These are phyloP conservation scores for Philhelius pedissequus DNA, from an alignment of 2,888 invertebrate species.

Conservation along the genomic window DNA sequence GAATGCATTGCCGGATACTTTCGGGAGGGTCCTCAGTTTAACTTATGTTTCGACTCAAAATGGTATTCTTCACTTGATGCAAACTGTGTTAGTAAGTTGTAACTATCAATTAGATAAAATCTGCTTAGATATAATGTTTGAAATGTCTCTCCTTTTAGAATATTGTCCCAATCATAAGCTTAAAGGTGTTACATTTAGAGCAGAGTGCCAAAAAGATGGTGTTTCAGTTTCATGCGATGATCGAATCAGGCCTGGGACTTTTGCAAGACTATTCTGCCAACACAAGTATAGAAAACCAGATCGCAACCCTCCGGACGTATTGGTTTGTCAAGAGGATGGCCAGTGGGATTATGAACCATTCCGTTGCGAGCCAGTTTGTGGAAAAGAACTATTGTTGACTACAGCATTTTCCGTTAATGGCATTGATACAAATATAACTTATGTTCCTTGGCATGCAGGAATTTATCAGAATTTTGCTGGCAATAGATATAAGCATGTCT, in stretches of 20 bases:
- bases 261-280: slow-evolving; percentile 58
- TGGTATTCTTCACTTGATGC: background rate
- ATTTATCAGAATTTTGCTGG: slow-evolving; percentile 64
- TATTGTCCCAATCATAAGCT: slow-evolving; percentile 6
- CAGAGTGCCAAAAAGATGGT: slow-evolving; percentile 38
- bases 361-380: slow-evolving; percentile 72
- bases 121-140: too few relatives aligned
- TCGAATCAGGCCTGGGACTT: slow-evolving; percentile 56
- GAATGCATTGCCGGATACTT: background rate
- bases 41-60: slow-evolving; percentile 7
- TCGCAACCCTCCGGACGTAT: background rate
- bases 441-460: slow-evolving; percentile 74
- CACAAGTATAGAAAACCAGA: slow-evolving; percentile 37
- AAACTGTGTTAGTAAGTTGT: slow-evolving; percentile 22
- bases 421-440: slow-evolving; percentile 28
- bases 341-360: slow-evolving; percentile 71
- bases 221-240: slow-evolving; percentile 47
- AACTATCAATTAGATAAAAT: background rate
- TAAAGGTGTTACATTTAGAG: slow-evolving; percentile 29
- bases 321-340: slow-evolving; percentile 70
- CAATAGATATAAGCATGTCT: slow-evolving; percentile 53
- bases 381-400: slow-evolving; percentile 43
- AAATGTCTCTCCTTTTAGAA: slow-evolving; percentile 12
- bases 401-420: slow-evolving; percentile 53
- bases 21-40: slow-evolving; percentile 8